Evolutionary conservation across 92 coral and sea anemone genomes (phyloP), one percentile per base, ranked within the genome.

Genomic region (Paragorgia papillata): DNA sequence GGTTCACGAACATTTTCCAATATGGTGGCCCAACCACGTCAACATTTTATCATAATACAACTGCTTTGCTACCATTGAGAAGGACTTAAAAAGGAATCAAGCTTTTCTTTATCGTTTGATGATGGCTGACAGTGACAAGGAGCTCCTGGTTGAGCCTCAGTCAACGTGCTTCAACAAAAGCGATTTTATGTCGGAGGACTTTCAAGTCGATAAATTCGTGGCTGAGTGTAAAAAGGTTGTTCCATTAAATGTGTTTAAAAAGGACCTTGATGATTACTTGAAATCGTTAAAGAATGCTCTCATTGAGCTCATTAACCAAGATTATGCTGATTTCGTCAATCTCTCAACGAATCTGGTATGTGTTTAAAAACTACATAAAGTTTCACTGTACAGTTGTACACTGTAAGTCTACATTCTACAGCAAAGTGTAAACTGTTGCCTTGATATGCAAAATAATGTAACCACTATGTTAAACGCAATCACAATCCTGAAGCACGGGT

Each of bases 321-420:
- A 93, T 76, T 93, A 93, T 83, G 97, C 97, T 10, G 99, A 95
- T 82, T 95, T 95, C 55, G 99, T 95, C 39, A 95, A 95, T 61
- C 76, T 95, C 44, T 95, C 99, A 13, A 91, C 99, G 19, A 95
- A 91, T 69, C 83, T 95, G 90, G 99, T 95, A 75, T 74, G 97
- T 39, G 9, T 43, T 13, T 13, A 4, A 66, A 66, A 2, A 66
- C n/a, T n/a, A n/a, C n/a, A n/a, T n/a, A n/a, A n/a, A n/a, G n/a
- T n/a, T n/a, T n/a, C n/a, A n/a, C n/a, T n/a, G n/a, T n/a, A n/a
- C n/a, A n/a, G n/a, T n/a, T n/a, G n/a, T n/a, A n/a, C n/a, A n/a
- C n/a, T n/a, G n/a, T n/a, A n/a, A n/a, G n/a, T n/a, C n/a, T n/a
- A n/a, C n/a, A n/a, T n/a, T n/a, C n/a, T n/a, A n/a, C n/a, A n/a